A percentile compares a stretch with the other conserved stretches of the same genome.
Conservation (phyloP, 2,888 invertebrate species). For the Zygothrica quintamaculata region DNA sequence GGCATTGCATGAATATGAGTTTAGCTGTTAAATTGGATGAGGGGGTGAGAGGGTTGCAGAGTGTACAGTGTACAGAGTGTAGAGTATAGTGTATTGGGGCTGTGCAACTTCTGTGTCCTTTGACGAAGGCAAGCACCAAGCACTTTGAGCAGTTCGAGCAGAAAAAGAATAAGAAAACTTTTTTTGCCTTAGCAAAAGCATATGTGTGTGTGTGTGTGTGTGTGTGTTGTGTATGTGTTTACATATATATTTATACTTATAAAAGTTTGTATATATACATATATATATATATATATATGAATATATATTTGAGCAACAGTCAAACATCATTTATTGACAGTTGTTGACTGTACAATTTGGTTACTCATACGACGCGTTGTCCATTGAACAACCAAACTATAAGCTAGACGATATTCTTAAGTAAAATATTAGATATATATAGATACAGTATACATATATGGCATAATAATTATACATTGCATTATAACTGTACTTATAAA, state of each 20-base stretch:
- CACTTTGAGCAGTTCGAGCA: constrained; percentile 58
- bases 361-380: constrained; percentile 32
- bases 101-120: constrained; percentile 32
- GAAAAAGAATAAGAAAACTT: constrained; percentile 61
- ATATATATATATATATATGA: constrained; percentile 1
- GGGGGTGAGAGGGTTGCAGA: not conserved
- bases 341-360: not conserved
- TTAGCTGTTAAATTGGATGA: no score
- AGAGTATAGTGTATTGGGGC: not conserved
- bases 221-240: not conserved
- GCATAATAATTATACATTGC: no score
- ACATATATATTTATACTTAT: not conserved
- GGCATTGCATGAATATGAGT: not conserved
- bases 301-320: constrained; percentile 21
- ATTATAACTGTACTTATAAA: no score
- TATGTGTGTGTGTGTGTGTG: not conserved
- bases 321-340: constrained; percentile 25
- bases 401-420: no score
- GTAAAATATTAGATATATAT: no score
- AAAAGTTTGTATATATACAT: not conserved
- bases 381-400: not conserved
- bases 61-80: not conserved
- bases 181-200: constrained; percentile 19
- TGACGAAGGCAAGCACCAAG: constrained; percentile 50
- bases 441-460: no score